Evolutionary conservation across 2,113 vertebrate genomes (phyloP).

Genomic region (Xenopus tropicalis): DNA sequence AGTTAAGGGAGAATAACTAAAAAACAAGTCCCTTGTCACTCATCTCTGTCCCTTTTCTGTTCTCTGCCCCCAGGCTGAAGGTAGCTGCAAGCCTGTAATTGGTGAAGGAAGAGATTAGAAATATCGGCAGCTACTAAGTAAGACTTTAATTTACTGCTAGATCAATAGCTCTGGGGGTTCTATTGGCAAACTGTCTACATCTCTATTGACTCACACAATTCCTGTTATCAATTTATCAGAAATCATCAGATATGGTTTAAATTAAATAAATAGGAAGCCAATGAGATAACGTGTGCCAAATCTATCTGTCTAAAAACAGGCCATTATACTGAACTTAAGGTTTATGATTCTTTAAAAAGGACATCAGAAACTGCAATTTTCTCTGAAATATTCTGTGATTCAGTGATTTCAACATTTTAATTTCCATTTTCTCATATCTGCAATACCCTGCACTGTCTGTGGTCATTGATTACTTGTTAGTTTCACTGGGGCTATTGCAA

Average conservation of each 20-base stretch:
- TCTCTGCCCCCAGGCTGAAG: constrained; percentile 44
- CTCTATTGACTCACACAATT: constrained; percentile 99
- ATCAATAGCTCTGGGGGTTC: constrained; percentile 95
- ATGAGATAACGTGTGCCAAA: neutral
- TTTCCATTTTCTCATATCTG: neutral
- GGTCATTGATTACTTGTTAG: too few relatives aligned
- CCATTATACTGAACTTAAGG: too few relatives aligned
- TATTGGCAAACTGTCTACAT: constrained; percentile 99
- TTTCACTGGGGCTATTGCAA: too few relatives aligned
- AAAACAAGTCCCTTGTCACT: constrained; percentile 21
- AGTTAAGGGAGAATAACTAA: neutral
- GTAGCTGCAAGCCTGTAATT: constrained; percentile 74
- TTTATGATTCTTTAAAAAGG: neutral
- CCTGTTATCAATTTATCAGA: constrained; percentile 99
- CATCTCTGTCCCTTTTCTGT: constrained; percentile 48
- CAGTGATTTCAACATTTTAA: neutral
- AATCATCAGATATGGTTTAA: constrained; percentile 91
- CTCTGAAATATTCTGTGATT: neutral
- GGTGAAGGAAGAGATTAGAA: constrained; percentile 81
- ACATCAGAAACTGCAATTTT: neutral
- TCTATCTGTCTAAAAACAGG: neutral
- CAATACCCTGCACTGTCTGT: too few relatives aligned
- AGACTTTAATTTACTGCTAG: constrained; percentile 99
- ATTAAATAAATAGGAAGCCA: constrained; percentile 53
- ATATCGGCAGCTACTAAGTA: constrained; percentile 95